These are phyloP conservation scores for Aphaenogaster rudis DNA, from an alignment of 1,140 invertebrate genomes.

Conservation along the genomic window DNA sequence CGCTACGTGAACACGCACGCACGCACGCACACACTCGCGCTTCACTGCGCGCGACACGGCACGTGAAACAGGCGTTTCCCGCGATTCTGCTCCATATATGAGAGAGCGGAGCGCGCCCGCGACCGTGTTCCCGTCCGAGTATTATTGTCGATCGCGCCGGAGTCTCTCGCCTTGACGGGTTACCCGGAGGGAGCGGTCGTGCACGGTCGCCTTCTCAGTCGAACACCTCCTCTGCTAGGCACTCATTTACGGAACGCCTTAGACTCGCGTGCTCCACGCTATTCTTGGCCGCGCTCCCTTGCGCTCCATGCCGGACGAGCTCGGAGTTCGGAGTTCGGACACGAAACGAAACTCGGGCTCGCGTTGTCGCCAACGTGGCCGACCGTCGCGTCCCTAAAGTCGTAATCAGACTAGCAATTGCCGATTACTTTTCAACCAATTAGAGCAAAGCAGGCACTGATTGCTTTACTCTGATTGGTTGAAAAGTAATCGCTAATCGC, in stretches of 20 bases:
- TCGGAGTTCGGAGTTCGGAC: conserved; percentile 5
- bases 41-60: conserved; percentile 73
- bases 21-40: conserved; percentile 23
- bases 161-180: conserved; percentile 64
- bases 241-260: conserved; percentile 75
- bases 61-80: conserved; percentile 72
- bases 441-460: too few species aligned
- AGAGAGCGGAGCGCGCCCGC: conserved; percentile 48
- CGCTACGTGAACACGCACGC: conserved; percentile 52
- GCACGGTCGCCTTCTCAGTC: conserved; percentile 56
- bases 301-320: conserved; percentile 58
- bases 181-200: conserved; percentile 78
- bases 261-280: conserved; percentile 81
- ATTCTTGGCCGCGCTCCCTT: conserved; percentile 79
- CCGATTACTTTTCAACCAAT: too few species aligned
- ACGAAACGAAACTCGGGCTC: conserved; percentile 54
- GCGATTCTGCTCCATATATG: conserved; percentile 77
- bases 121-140: conserved; percentile 45
- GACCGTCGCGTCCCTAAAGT: conserved; percentile 11
- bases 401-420: too few species aligned
- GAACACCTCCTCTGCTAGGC: conserved; percentile 45
- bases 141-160: conserved; percentile 52
- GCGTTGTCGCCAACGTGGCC: conserved; percentile 49
- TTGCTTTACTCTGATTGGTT: too few species aligned
- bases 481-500: too few species aligned